Base-by-base conservation (phyloP, 2,113 vertebrate species). In the Sander lucioperca region DNA sequence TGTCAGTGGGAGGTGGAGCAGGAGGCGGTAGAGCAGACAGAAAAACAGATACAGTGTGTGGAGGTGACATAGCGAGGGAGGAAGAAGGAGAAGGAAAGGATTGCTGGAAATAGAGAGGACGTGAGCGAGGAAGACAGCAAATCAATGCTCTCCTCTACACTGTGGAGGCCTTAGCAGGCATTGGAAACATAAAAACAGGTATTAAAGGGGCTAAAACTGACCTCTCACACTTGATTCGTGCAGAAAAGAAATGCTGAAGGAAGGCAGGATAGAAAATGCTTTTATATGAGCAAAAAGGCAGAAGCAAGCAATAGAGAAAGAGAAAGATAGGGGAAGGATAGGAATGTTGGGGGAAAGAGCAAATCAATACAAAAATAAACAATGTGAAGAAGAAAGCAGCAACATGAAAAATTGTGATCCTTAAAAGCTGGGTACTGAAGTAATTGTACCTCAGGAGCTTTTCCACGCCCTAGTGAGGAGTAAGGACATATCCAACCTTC, bases 1-100 rank as follows among this genome's bases (percentile, higher is more conserved):
- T 83, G 70, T 80, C 84, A 72, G 88, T 18, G 71, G 77, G 80
- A 77, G 56, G 61, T 66, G 56, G 51, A 85, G 74, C 58, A 65
- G 75, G 59, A 39, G 79, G 59, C 48, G 77, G 79, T 6, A 54
- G 73, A 88, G 81, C 48, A 68, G 73, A 79, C 70, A 57, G 67
- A 68, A 47, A 74, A 27, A 88, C 56, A 56, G 75, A 87, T 61
- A 58, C 48, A 66, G 65, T 74, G 75, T 85, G 79, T 85, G 2
- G 64, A 61, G 70, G 79, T 77, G 81, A 66, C 77, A 82, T 61
- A 70, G 74, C 6, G 21, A 69, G 69, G 66, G 62, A 77, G 62
- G 47, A 73, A 77, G 47, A 73, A 54, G 65, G 33, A 73, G 59
- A 59, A 51, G 68, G 36, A 47, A 61, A n/a, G 33, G 23, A 73